Conservation (phyloP, 2,888 invertebrate genomes). For the Hypena proboscidalis region DNA sequence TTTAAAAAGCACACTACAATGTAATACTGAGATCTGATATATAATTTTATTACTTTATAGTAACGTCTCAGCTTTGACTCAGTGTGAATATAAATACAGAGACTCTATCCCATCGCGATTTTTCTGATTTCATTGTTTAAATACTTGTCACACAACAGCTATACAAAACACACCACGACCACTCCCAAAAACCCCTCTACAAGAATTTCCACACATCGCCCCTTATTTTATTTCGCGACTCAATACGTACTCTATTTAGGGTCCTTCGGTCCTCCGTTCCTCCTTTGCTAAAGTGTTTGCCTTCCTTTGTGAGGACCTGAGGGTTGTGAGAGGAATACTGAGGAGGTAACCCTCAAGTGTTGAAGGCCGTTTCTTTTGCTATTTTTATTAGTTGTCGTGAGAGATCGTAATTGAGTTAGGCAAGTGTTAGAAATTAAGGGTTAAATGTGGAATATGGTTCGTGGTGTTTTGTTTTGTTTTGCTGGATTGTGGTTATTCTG, state of each 20-base stretch:
- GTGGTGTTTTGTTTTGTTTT: constrained; percentile 12
- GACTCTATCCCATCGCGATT: no score
- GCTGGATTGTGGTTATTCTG: neutral
- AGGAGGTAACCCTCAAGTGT: constrained; percentile 73
- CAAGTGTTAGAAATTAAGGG: constrained; percentile 15
- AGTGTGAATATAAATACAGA: no score
- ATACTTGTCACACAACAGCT: constrained; percentile 3
- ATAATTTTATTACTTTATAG: no score
- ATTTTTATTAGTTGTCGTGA: constrained; percentile 82
- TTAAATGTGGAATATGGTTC: constrained; percentile 6
- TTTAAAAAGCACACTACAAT: no score
- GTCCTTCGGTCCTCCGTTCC: constrained; percentile 49
- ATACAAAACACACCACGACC: neutral
- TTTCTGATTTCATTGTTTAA: no score
- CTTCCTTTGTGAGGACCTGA: constrained; percentile 68
- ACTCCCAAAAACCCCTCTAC: constrained; percentile 15
- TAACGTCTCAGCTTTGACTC: no score
- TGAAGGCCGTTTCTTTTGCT: constrained; percentile 74
- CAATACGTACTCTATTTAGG: constrained; percentile 82
- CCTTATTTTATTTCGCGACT: constrained; percentile 83
- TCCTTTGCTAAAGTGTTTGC: constrained; percentile 75
- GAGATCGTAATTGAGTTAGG: constrained; percentile 73
- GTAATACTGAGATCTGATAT: no score
- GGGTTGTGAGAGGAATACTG: constrained; percentile 79
- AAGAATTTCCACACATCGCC: constrained; percentile 66